phyloP scores from a whole-genome alignment of 2,113 vertebrate genomes.

The Paradoxurus hermaphroditus region DNA sequence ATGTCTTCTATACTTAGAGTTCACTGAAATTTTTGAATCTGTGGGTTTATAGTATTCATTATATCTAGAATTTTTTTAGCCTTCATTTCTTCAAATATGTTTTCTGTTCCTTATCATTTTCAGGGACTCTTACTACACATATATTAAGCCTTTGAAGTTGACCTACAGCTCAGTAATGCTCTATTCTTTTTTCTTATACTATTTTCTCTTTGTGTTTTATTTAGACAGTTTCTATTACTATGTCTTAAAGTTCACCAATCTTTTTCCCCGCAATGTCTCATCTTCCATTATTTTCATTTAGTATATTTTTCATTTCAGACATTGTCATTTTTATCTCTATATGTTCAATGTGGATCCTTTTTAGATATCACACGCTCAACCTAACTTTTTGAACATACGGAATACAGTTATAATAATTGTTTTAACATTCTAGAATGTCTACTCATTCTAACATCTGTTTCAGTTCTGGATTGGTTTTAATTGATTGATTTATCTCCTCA shows the following conservation, averaged over 20 bases:
- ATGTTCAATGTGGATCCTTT: background rate
- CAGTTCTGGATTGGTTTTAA: background rate
- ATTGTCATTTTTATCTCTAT: background rate
- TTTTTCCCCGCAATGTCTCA: background rate
- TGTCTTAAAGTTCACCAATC: background rate
- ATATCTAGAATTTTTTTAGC: background rate
- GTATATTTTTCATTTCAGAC: background rate
- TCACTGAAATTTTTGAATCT: background rate
- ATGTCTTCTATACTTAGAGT: background rate
- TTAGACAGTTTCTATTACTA: background rate
- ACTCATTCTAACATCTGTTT: background rate
- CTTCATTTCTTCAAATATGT: background rate
- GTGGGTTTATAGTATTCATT: background rate
- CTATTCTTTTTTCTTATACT: background rate
- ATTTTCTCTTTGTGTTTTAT: background rate
- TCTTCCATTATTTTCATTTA: background rate
- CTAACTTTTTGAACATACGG: constrained; percentile 1
- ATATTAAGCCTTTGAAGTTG: background rate
- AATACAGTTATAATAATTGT: background rate
- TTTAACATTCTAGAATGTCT: background rate
- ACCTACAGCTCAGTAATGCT: background rate
- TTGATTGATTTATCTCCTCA: background rate
- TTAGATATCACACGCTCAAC: background rate
- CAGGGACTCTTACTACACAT: background rate
- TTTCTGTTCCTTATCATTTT: background rate